Percentiles rank a stretch among this genome's conserved stretches.
These are phyloP conservation scores for Brachionus paranguensis DNA, from an alignment of 1,140 invertebrate species.

Conservation along the genomic window DNA sequence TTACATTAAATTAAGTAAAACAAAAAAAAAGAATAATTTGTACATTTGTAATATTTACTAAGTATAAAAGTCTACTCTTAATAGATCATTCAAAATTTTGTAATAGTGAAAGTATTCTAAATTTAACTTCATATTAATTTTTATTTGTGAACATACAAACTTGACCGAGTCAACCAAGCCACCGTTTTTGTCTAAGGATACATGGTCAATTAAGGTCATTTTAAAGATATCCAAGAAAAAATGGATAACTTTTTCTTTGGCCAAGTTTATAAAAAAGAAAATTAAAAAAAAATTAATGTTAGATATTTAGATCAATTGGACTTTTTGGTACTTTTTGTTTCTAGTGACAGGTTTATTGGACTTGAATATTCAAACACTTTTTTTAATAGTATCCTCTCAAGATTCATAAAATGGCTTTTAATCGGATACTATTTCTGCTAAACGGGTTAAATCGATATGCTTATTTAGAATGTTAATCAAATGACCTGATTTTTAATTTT, in stretches of 20 bases:
- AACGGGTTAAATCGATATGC: background rate
- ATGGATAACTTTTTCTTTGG: background rate
- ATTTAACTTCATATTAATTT: too few relatives aligned
- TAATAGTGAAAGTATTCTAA: too few relatives aligned
- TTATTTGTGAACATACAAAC: too few relatives aligned
- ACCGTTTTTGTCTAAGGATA: too few relatives aligned
- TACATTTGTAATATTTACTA: too few relatives aligned
- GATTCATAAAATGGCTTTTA: background rate
- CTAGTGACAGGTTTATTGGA: background rate
- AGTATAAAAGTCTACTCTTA: too few relatives aligned
- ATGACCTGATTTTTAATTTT: conserved; percentile 17
- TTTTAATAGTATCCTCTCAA: background rate
- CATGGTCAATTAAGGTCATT: too few relatives aligned
- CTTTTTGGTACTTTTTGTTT: background rate
- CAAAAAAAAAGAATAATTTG: too few relatives aligned
- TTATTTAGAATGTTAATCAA: background rate
- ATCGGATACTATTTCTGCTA: background rate
- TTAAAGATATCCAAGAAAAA: background rate
- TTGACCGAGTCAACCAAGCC: too few relatives aligned
- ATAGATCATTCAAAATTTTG: too few relatives aligned
- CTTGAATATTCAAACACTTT: background rate
- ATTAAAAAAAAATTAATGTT: background rate
- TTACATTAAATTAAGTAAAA: too few relatives aligned
- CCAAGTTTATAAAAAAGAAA: background rate
- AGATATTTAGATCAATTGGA: background rate